A percentile compares a stretch with the other conserved stretches of the same genome.
phyloP scores from a whole-genome alignment of 2,888 invertebrate genomes.

The Brachyptera putata region DNA sequence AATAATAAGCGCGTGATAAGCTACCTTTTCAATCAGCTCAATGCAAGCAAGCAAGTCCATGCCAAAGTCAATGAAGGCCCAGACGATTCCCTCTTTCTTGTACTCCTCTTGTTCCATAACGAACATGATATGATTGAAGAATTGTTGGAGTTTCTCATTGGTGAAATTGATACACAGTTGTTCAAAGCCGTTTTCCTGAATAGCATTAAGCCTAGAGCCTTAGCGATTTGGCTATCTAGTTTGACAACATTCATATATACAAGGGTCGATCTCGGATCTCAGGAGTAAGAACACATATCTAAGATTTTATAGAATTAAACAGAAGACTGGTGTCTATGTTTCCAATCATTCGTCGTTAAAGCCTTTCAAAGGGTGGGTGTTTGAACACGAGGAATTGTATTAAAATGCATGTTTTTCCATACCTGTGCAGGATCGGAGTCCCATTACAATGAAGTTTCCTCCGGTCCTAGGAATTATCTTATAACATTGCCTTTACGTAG shows the following conservation, averaged over 20 bases:
- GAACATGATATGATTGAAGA: constrained; percentile 99
- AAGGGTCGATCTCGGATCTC: neutral
- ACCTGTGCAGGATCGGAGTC: constrained; percentile 8
- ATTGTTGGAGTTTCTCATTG: constrained; percentile 96
- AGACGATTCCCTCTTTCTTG: constrained; percentile 89
- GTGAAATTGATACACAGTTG: constrained; percentile 98
- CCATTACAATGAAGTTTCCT: neutral
- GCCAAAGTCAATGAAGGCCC: constrained; percentile 96
- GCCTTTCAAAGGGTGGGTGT: neutral
- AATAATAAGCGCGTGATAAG: too few species aligned
- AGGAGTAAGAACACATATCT: constrained; percentile 11
- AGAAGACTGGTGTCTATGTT: constrained; percentile 15
- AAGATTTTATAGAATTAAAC: constrained; percentile 27
- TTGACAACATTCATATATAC: too few species aligned
- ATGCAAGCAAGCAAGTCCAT: constrained; percentile 95
- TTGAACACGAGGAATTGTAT: neutral
- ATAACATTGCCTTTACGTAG: neutral
- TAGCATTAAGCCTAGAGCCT: neutral
- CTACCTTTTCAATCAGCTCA: constrained; percentile 91
- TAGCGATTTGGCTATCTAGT: too few species aligned
- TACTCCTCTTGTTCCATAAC: constrained; percentile 97
- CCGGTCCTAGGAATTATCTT: neutral
- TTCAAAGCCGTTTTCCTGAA: constrained; percentile 89
- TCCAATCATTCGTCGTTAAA: neutral
- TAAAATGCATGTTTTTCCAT: neutral